Evolutionary conservation across 2,888 invertebrate genomes (phyloP).

Genomic region (Andrena bicolor): DNA sequence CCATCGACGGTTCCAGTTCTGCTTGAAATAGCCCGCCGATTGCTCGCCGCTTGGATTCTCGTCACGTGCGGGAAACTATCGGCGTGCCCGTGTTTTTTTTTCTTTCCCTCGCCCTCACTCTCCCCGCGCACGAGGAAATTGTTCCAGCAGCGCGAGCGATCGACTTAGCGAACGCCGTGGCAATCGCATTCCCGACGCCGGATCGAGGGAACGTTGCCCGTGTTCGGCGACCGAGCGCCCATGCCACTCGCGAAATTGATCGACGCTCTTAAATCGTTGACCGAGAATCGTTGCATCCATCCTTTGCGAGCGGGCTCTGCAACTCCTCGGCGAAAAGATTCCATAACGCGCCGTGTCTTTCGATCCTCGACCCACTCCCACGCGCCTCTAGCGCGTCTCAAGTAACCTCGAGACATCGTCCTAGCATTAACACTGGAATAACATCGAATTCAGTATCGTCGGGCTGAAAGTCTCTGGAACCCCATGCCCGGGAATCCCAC

Average conservation of each 20-base stretch:
- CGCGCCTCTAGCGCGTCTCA: no score
- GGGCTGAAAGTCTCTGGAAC: no score
- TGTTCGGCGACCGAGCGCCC: conserved; percentile 34
- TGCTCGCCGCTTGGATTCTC: conserved; percentile 67
- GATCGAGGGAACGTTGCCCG: conserved; percentile 45
- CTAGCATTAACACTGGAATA: no score
- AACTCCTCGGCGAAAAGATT: no score
- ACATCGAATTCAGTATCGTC: no score
- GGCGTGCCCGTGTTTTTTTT: conserved; percentile 68
- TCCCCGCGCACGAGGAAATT: conserved; percentile 69
- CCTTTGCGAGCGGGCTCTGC: no score
- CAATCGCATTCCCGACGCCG: conserved; percentile 73
- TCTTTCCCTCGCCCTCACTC: conserved; percentile 7
- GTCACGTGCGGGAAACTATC: conserved; percentile 77
- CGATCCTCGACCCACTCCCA: no score
- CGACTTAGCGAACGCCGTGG: conserved; percentile 73
- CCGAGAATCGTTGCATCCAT: no score
- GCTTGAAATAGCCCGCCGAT: conserved; percentile 58
- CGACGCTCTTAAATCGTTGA: conserved; percentile 30
- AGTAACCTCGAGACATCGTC: no score
- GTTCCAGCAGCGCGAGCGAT: conserved; percentile 70
- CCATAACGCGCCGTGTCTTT: no score
- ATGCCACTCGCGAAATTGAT: conserved; percentile 35
- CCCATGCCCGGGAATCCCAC: neutral
- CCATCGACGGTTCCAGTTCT: conserved; percentile 45